phyloP scores from a whole-genome alignment of 2,888 invertebrate genomes.

The Cerceris rybyensis region DNA sequence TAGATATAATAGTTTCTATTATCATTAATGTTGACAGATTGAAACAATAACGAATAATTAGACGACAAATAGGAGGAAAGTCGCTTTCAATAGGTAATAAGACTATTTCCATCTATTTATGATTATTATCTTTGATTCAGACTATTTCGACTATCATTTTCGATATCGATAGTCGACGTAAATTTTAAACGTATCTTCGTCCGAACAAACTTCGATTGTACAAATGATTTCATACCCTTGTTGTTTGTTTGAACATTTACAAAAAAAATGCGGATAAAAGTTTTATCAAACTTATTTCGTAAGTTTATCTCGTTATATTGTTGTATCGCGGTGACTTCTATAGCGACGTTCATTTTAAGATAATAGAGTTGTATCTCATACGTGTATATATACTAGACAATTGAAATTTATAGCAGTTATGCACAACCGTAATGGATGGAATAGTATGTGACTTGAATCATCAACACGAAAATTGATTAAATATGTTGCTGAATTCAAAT shows the following conservation, averaged over 20 bases:
- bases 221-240: constrained; percentile 20
- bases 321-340: too few species aligned
- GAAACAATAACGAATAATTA: constrained; percentile 19
- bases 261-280: constrained; percentile 5
- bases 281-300: constrained; percentile 5
- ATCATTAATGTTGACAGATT: constrained; percentile 20
- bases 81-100: constrained; percentile 15
- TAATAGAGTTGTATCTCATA: too few species aligned
- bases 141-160: constrained; percentile 6
- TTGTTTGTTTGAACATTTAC: constrained; percentile 19
- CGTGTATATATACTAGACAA: too few species aligned
- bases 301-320: too few species aligned
- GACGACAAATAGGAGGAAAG: constrained; percentile 8
- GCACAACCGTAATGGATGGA: too few species aligned
- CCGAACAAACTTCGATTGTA: constrained; percentile 15
- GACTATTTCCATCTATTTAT: constrained; percentile 19
- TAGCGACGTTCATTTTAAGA: too few species aligned
- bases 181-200: constrained; percentile 23
- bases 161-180: constrained; percentile 1
- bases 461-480: not conserved
- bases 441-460: not conserved
- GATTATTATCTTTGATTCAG: constrained; percentile 10
- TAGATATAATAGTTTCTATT: constrained; percentile 17
- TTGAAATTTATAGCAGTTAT: too few species aligned
- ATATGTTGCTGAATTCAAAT: not conserved